Base-by-base conservation (phyloP, 1,140 invertebrate genomes). In the Calliphora vicina region DNA sequence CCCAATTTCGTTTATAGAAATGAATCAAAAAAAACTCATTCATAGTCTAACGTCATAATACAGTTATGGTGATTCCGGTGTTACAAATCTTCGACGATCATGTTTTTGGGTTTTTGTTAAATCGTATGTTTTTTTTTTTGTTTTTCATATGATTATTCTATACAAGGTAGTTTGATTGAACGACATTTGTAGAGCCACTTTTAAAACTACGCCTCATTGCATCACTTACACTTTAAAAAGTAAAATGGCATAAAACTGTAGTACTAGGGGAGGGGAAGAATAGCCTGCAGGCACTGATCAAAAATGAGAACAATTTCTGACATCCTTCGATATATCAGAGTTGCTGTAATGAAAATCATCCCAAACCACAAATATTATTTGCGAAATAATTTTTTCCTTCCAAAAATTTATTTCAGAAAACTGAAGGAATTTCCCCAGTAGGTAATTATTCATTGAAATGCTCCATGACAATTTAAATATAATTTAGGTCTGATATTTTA, bases 11-110 rank as follows among this genome's bases (percentile, higher is more conserved):
- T 17, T 61, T 61, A n/a, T n/a, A n/a, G n/a, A n/a, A n/a, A n/a
- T 23, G 61, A 25, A n/a, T 25, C n/a, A 25, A 23, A 23, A 67
- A 67, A 10, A n/a, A n/a, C n/a, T 20, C 61, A 67, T 67, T 67
- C 9, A 67, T 23, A 57, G 15, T 17, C 50, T 57, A 67, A 67
- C 61, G 61, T 67, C 61, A 67, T 67, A 67, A 78, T 43, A 78
- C 74, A 78, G 42, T 78, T 78, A 78, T 78, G 74, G 74, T 78
- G 74, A 78, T 78, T 78, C 74, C 74, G 74, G 74, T 78, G 74
- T 78, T 78, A 78, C 74, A 78, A 78, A 78, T 78, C 74, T 78
- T 78, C 74, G 35, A 43, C 74, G 35, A 43, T 45, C 35, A 23
- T 78, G 73, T 29, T 25, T 78, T 43, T 9, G 15, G 12, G 35